Evolutionary conservation across 2,888 invertebrate genomes (phyloP).

Genomic region (Dynastes grantii): DNA sequence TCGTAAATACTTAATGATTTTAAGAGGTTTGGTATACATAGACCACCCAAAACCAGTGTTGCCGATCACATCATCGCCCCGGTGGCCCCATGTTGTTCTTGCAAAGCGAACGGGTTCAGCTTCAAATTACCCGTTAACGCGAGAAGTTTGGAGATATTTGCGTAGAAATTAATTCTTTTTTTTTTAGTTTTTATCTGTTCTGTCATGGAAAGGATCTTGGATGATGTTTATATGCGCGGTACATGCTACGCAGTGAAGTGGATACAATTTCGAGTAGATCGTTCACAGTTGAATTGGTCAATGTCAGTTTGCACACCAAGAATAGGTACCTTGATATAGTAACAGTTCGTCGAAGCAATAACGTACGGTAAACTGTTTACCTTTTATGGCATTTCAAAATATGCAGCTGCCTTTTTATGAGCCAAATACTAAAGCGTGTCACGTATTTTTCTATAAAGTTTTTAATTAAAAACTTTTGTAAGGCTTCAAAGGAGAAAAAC

Average conservation of each 20-base stretch:
- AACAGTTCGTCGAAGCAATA: too few relatives aligned
- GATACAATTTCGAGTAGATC: neutral
- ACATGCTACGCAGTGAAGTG: neutral
- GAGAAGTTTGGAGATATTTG: constrained; percentile 23
- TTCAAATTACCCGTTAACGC: constrained; percentile 18
- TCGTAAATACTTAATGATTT: constrained; percentile 25
- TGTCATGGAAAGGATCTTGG: neutral
- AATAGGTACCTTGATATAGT: neutral
- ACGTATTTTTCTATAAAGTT: too few relatives aligned
- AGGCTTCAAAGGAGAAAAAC: too few relatives aligned
- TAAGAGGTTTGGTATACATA: constrained; percentile 6
- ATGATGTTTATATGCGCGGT: neutral
- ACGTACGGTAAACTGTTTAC: too few relatives aligned
- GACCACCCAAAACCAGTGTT: constrained; percentile 37
- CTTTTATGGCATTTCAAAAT: too few relatives aligned
- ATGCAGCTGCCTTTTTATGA: too few relatives aligned
- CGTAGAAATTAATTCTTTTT: neutral
- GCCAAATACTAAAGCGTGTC: too few relatives aligned
- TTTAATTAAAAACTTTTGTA: too few relatives aligned
- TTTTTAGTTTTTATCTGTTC: constrained; percentile 10
- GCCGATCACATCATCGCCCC: neutral
- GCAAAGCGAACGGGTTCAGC: neutral
- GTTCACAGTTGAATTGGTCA: constrained; percentile 7
- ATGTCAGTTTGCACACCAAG: neutral
- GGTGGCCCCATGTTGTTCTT: constrained; percentile 30